These are phyloP conservation scores for Eriocheir sinensis DNA, from an alignment of 1,140 invertebrate genomes.

Conservation along the genomic window DNA sequence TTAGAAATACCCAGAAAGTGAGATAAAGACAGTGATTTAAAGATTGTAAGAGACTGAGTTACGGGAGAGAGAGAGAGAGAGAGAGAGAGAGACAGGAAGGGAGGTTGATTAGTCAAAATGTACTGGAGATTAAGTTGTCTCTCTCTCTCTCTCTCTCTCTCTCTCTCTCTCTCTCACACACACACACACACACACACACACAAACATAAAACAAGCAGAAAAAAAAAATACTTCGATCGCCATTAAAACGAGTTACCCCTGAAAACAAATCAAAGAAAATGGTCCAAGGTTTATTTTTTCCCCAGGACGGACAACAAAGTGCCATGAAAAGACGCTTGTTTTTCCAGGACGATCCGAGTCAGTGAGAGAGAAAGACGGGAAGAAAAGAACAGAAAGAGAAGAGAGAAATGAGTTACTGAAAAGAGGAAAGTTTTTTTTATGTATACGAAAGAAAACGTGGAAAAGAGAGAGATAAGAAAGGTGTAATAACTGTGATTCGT, in stretches of 20 bases:
- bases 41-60: not conserved
- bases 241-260: not conserved
- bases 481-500: too few relatives aligned
- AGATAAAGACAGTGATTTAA: not conserved
- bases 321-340: not conserved
- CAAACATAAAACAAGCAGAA: too few relatives aligned
- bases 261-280: not conserved
- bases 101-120: too few relatives aligned
- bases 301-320: not conserved
- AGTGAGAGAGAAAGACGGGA: too few relatives aligned
- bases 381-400: too few relatives aligned
- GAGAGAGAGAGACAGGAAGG: too few relatives aligned
- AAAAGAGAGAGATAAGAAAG: too few relatives aligned
- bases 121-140: not conserved
- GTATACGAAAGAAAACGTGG: too few relatives aligned
- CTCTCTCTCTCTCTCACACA: not conserved
- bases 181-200: not conserved
- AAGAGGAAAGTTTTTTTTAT: not conserved
- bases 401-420: too few relatives aligned
- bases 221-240: too few relatives aligned
- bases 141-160: conserved; percentile 4
- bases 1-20: not conserved
- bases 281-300: not conserved
- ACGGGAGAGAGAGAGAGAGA: not conserved
- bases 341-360: not conserved